Evolutionary conservation across 1,140 invertebrate species (phyloP), one percentile per base, ranked within the genome.

Genomic region (Neomicropteryx cornuta): DNA sequence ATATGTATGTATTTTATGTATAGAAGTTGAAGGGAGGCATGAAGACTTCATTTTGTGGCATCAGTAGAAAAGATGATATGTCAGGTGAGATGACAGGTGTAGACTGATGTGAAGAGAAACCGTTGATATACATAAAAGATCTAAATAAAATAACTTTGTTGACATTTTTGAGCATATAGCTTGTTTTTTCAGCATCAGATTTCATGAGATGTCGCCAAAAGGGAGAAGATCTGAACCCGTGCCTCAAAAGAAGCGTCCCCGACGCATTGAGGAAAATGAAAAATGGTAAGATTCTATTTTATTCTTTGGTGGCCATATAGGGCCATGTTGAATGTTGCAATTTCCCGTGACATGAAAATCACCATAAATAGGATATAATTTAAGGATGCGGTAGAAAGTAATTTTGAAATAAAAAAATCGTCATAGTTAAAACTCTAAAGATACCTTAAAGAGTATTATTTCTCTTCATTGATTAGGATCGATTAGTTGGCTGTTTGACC

Each of bases 211-310:
- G 65, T 45, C 44, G 46, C 11, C 62, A 64, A 38, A 53, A 55
- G 20, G 62, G 62, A 22, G 22, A 46, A 3, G 56, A 56, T 28
- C 41, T 68, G 8, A 65, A 63, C 42, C 58, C 62, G 8, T 68
- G 65, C 14, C 48, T 68, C 1, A 55, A 54, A 40, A 34, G 32
- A 24, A 62, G 56, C 0, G 61, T 68, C 0, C 60, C 62, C 1
- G 62, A 66, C 28, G 62, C 65, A 0, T 39, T 68, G 0, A 45
- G 53, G 18, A 58, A 53, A 35, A 68, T 68, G 62, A 62, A 50
- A 20, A 51, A 60, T 46, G 62, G 62, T 66, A 48, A 6, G 5
- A 8, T 11, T 32, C 5, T 32, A 24, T 8, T 8, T 24, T 8
- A 24, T 24, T 13, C 13, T 8, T 24, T 6, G 6, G 23, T 24